A percentile compares a stretch with the other conserved stretches of the same genome.
phyloP scores from a whole-genome alignment of 1,140 invertebrate genomes.

The Macrobrachium nipponense region DNA sequence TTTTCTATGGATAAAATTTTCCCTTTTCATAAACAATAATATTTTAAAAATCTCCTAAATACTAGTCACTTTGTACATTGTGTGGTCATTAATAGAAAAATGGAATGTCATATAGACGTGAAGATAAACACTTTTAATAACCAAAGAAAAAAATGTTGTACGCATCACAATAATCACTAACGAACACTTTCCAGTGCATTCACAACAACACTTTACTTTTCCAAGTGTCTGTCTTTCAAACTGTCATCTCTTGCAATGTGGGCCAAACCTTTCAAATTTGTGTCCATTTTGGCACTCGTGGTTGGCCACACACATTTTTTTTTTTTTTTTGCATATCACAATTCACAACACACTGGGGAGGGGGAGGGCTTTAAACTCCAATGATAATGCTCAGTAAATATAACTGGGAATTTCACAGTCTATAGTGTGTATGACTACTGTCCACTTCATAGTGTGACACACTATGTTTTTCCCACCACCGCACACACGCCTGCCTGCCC shows the following conservation, averaged over 20 bases:
- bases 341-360: too few relatives aligned
- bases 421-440: too few relatives aligned
- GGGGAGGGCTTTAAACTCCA: too few relatives aligned
- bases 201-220: conserved; percentile 28
- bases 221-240: conserved; percentile 25
- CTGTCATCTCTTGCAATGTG: background rate
- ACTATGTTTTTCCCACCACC: too few relatives aligned
- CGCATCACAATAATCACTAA: conserved; percentile 6
- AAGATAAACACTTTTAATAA: conserved; percentile 41
- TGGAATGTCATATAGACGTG: conserved; percentile 58
- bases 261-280: background rate
- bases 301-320: background rate
- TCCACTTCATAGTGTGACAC: too few relatives aligned
- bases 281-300: conserved; percentile 13
- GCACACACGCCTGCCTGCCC: too few relatives aligned
- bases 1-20: conserved; percentile 24
- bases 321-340: too few relatives aligned
- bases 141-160: conserved; percentile 24
- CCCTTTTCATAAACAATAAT: conserved; percentile 56
- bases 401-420: too few relatives aligned
- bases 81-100: conserved; percentile 56
- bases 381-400: too few relatives aligned
- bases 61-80: conserved; percentile 61
- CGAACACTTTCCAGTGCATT: conserved; percentile 25
- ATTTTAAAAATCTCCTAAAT: conserved; percentile 48